Evolutionary conservation across 1,140 invertebrate species (phyloP).

Genomic region (Babylonia areolata): DNA sequence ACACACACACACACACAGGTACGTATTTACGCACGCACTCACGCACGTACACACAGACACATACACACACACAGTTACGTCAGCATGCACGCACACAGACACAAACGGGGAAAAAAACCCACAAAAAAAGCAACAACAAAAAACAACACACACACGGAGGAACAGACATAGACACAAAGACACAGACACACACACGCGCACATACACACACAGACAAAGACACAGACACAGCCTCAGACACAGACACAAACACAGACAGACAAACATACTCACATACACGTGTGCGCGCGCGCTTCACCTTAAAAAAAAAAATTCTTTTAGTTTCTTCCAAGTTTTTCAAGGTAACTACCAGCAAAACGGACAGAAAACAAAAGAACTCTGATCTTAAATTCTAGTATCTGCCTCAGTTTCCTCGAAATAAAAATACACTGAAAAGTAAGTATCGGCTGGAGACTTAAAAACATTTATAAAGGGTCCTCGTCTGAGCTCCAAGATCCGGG

Average conservation of each 20-base stretch:
- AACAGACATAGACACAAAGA: not conserved
- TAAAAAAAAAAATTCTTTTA: too few relatives aligned
- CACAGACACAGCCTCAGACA: not conserved
- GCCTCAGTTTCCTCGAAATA: too few relatives aligned
- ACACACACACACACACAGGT: not conserved
- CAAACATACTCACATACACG: not conserved
- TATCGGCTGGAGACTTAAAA: too few relatives aligned
- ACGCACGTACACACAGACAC: not conserved
- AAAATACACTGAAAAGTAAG: too few relatives aligned
- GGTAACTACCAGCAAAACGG: too few relatives aligned
- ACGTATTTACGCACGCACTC: not conserved
- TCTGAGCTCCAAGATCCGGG: too few relatives aligned
- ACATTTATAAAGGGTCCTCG: too few relatives aligned
- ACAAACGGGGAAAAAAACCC: not conserved
- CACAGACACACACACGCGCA: not conserved
- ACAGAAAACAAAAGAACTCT: too few relatives aligned
- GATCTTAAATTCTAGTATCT: too few relatives aligned
- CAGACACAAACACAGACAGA: not conserved
- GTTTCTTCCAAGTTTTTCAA: too few relatives aligned
- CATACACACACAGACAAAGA: not conserved
- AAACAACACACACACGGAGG: not conserved
- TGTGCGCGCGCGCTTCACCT: too few relatives aligned
- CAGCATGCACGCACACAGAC: not conserved
- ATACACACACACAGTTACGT: not conserved
- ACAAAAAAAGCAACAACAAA: not conserved